Base-by-base conservation (phyloP, 2,888 invertebrate genomes). In the Acrobasis suavella region DNA sequence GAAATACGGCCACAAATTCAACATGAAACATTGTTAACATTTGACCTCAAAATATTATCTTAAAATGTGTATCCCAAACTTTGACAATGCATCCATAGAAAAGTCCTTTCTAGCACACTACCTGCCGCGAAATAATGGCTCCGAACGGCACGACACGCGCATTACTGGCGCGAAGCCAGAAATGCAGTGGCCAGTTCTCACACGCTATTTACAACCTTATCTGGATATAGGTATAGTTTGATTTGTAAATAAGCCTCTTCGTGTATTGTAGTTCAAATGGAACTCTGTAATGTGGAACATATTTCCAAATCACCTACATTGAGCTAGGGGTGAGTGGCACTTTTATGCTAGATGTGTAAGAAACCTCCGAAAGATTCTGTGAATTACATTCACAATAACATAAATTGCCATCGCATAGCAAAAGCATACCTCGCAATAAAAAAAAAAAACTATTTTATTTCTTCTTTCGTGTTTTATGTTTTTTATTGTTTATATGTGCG, bases 241-340 rank as follows among this genome's bases (percentile, higher is more conserved):
- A 14, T 56, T 56, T 56, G 3, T 5, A 17, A 14, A 10, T 10
- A 10, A 17, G n/a, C 12, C 12, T 22, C 14, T 42, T 8, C 42
- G 7, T 10, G 56, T 42, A 56, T 16, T 56, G 56, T 46, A 42
- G 22, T 51, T 55, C 37, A 37, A 64, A 62, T 55, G 17, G 17
- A 42, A 17, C 56, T 17, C 5, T 42, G 39, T n/a, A 56, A 56
- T 42, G 39, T 56, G 22, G 56, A 22, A 42, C 56, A 42, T 56
- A 42, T 42, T 55, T 42, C 22, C 42, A 56, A 56, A 46, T 56
- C 56, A 50, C 38, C 51, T 60, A 50, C 37, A 60, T 60, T 39
- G 38, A 39, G 8, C 16, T 17, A 14, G 50, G 42, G 22, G n/a
- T n/a, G n/a, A n/a, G n/a, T n/a, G n/a, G n/a, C n/a, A n/a, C n/a